Evolutionary conservation across 92 coral and sea anemone species (phyloP).

Genomic region (Pocillopora grandis): DNA sequence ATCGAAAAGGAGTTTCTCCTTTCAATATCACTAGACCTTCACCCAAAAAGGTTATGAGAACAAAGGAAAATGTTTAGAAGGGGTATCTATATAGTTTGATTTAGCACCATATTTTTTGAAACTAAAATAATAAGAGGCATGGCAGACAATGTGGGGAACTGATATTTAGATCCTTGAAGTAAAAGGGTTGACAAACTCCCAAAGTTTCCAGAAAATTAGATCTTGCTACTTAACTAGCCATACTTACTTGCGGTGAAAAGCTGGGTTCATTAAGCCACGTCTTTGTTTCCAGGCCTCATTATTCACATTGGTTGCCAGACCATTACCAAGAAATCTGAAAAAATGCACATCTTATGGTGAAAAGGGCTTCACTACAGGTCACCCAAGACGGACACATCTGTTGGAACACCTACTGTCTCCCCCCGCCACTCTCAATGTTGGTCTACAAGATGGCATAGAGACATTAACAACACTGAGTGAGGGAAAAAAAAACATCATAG

Average conservation of each 20-base stretch:
- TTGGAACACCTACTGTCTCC: too few relatives aligned
- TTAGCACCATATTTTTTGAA: not conserved
- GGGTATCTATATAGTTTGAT: not conserved
- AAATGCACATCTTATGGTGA: not conserved
- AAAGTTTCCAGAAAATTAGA: not conserved
- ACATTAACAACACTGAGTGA: too few relatives aligned
- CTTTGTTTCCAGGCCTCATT: constrained; percentile 62
- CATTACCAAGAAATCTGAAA: constrained; percentile 53
- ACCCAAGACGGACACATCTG: not conserved
- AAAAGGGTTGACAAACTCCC: not conserved
- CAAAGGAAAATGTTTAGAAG: too few relatives aligned
- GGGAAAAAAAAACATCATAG: too few relatives aligned
- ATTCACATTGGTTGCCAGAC: constrained; percentile 61
- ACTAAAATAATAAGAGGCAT: too few relatives aligned
- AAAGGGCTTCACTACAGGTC: not conserved
- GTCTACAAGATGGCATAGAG: too few relatives aligned
- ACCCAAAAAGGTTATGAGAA: too few relatives aligned
- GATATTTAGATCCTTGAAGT: not conserved
- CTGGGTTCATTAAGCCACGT: constrained; percentile 72
- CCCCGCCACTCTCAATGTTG: too few relatives aligned
- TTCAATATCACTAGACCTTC: too few relatives aligned
- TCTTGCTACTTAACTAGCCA: not conserved
- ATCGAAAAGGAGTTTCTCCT: too few relatives aligned
- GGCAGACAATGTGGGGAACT: not conserved
- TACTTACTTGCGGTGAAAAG: constrained; percentile 74